These are phyloP conservation scores for Buceros bicornis DNA, from an alignment of 2,797 vertebrate species.

Conservation along the genomic window DNA sequence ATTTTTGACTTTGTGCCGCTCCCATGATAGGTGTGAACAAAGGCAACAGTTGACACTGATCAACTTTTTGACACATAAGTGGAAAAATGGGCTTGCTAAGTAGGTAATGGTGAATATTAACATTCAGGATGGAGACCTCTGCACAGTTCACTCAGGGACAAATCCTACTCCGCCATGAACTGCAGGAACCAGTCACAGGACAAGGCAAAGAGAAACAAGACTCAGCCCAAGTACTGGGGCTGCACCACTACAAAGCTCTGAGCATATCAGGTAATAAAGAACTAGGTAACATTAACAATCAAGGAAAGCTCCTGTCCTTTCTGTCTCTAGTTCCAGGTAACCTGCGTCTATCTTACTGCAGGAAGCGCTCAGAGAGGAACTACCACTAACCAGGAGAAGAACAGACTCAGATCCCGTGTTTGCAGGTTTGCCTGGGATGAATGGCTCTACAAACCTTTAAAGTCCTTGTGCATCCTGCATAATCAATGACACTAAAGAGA, in stretches of 20 bases:
- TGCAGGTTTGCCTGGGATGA: not conserved
- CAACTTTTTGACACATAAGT: not conserved
- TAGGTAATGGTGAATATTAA: not conserved
- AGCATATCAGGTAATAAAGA: fast-evolving
- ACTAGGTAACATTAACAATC: not conserved
- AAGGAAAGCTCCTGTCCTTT: not conserved
- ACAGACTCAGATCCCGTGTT: not conserved
- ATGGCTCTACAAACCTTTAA: not conserved
- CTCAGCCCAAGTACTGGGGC: not conserved
- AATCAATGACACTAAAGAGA: not conserved
- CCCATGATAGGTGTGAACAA: not conserved
- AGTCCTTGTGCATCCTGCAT: not conserved
- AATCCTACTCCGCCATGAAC: not conserved
- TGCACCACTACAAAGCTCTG: not conserved
- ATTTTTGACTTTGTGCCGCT: not conserved
- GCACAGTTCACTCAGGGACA: not conserved
- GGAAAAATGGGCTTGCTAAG: not conserved
- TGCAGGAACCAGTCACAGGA: not conserved
- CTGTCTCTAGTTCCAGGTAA: not conserved
- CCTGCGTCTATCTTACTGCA: not conserved
- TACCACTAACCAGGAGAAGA: not conserved
- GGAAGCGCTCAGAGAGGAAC: not conserved
- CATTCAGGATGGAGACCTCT: not conserved
- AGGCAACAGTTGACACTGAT: not conserved
- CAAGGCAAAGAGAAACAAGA: not conserved